A percentile compares a stretch with the other conserved stretches of the same genome.
Conservation (phyloP, 2,888 invertebrate species). For the Phaedon cochleariae region DNA sequence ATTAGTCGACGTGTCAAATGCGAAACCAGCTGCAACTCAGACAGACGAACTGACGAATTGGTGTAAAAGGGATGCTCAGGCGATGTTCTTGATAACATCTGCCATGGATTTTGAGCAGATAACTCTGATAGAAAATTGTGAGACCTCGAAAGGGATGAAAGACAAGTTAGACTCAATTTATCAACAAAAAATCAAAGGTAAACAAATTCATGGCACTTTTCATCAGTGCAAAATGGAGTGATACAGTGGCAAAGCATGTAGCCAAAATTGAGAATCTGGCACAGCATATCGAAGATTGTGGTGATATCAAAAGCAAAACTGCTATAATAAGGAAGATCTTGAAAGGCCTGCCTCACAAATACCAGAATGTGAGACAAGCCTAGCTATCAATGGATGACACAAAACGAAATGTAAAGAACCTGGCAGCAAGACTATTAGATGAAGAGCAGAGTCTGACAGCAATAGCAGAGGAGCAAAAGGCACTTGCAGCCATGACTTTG, state of each 20-base stretch:
- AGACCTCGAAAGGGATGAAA: constrained; percentile 31
- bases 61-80: too few species aligned
- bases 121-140: too few species aligned
- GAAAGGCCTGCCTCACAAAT: constrained; percentile 30
- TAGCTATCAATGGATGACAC: constrained; percentile 36
- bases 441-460: constrained; percentile 35
- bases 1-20: neutral
- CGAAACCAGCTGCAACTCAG: neutral
- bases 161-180: constrained; percentile 7
- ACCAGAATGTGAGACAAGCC: constrained; percentile 32
- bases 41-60: constrained; percentile 1
- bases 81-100: constrained; percentile 6
- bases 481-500: too few species aligned
- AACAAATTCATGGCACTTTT: constrained; percentile 44
- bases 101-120: constrained; percentile 2
- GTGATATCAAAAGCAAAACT: constrained; percentile 34
- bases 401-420: constrained; percentile 31
- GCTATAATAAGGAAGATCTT: constrained; percentile 42
- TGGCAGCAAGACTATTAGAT: constrained; percentile 33
- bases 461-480: constrained; percentile 28
- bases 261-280: constrained; percentile 46
- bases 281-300: constrained; percentile 29
- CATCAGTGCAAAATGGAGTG: constrained; percentile 38
- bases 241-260: constrained; percentile 40
- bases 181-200: constrained; percentile 32